phyloP scores from a whole-genome alignment of 2,888 invertebrate genomes.

The Phyllotreta cruciferae region DNA sequence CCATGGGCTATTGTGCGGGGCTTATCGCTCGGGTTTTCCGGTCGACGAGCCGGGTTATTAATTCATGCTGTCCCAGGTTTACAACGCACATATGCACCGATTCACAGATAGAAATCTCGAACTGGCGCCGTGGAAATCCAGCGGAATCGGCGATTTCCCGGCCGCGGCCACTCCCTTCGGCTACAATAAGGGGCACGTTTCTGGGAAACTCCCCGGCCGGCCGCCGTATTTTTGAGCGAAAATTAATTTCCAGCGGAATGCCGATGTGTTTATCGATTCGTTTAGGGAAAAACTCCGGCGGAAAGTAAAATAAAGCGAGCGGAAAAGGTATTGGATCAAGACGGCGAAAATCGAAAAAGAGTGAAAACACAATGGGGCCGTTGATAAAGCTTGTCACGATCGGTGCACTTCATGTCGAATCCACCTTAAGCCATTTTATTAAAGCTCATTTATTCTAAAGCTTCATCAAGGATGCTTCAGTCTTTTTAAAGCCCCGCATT shows the following conservation, averaged over 20 bases:
- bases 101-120: constrained; percentile 43
- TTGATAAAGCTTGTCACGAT: constrained; percentile 50
- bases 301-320: constrained; percentile 1
- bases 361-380: constrained; percentile 46
- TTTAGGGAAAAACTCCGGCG: background rate
- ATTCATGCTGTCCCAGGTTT: constrained; percentile 35
- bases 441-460: constrained; percentile 53
- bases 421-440: constrained; percentile 53
- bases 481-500: constrained; percentile 43
- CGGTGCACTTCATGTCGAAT: constrained; percentile 51
- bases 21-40: constrained; percentile 37
- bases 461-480: constrained; percentile 48
- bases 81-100: constrained; percentile 42
- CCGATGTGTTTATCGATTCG: too few relatives aligned
- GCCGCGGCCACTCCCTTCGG: background rate
- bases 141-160: constrained; percentile 53
- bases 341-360: constrained; percentile 39
- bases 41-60: constrained; percentile 35
- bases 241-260: too few relatives aligned
- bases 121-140: constrained; percentile 46
- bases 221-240: too few relatives aligned
- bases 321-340: constrained; percentile 23
- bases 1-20: constrained; percentile 29
- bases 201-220: too few relatives aligned
- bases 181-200: too few relatives aligned